Percentiles rank a stretch among this genome's conserved stretches.
Conservation (phyloP, 2,113 vertebrate species). For the Sebastes fasciatus region DNA sequence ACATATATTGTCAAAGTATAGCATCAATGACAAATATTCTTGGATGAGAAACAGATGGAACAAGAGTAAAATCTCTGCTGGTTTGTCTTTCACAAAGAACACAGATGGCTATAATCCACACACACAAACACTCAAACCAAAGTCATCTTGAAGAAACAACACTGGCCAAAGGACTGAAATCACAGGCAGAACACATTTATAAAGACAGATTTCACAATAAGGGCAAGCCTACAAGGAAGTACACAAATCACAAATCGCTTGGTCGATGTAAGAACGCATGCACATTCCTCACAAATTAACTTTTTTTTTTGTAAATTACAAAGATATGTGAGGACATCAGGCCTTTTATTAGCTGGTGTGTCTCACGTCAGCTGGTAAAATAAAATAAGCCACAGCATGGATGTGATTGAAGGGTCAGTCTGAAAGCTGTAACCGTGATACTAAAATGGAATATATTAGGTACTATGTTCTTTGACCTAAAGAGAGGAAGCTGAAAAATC, state of each 20-base stretch:
- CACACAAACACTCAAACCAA: slow-evolving; percentile 1
- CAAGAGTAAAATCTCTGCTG: slow-evolving; percentile 27
- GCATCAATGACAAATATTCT: slow-evolving; percentile 37
- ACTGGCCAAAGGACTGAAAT: slow-evolving; percentile 30
- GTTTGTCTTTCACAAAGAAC: background rate
- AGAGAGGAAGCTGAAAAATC: background rate
- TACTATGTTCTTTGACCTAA: background rate
- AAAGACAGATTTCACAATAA: slow-evolving; percentile 4
- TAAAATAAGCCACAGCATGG: slow-evolving; percentile 22
- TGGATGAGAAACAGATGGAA: background rate
- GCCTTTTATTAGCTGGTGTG: slow-evolving; percentile 5
- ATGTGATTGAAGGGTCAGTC: slow-evolving; percentile 6
- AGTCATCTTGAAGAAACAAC: slow-evolving; percentile 28
- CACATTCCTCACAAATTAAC: slow-evolving; percentile 17
- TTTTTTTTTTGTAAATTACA: background rate
- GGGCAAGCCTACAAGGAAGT: background rate
- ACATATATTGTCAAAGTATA: slow-evolving; percentile 28
- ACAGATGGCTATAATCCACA: slow-evolving; percentile 26
- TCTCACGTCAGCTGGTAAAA: background rate
- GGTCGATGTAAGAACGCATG: slow-evolving; percentile 1
- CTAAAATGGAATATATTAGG: background rate
- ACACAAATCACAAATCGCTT: background rate
- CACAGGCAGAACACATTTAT: slow-evolving; percentile 8
- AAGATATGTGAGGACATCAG: background rate
- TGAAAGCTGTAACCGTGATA: background rate